Percentiles rank a stretch among this genome's conserved stretches.
phyloP scores from a whole-genome alignment of 2,113 vertebrate species.

The Polypterus senegalus region DNA sequence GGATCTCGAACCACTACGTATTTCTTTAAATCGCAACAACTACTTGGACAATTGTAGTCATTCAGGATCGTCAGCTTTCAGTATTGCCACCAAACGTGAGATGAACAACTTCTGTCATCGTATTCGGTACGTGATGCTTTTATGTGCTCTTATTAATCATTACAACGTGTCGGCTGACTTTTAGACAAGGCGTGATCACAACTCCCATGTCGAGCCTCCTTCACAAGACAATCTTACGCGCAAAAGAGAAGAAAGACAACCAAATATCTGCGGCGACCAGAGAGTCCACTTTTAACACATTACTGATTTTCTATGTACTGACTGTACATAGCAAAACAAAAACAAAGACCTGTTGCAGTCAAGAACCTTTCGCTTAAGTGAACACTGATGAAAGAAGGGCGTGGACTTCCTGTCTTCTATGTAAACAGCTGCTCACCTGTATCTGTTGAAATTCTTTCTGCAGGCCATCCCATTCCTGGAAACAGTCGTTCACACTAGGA shows the following conservation, averaged over 20 bases:
- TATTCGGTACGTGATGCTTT: no score
- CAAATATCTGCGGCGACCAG: not conserved
- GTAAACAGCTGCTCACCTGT: conserved; percentile 54
- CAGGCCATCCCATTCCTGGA: conserved; percentile 66
- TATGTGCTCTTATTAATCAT: no score
- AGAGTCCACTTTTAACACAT: not conserved
- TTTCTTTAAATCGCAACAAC: no score
- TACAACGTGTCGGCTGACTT: no score
- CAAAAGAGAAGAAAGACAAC: not conserved
- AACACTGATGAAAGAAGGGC: not conserved
- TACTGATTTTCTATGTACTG: not conserved
- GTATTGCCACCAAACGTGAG: no score
- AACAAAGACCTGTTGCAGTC: not conserved
- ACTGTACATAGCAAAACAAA: not conserved
- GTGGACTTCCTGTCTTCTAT: accelerated
- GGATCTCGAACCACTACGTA: no score
- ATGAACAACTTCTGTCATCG: no score
- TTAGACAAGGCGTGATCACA: no score
- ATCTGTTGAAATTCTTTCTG: conserved; percentile 66
- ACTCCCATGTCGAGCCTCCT: no score
- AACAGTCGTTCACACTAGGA: conserved; percentile 27
- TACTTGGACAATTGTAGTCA: no score
- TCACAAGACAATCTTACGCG: no score
- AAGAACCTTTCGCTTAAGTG: not conserved
- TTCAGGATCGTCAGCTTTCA: no score